Evolutionary conservation across 1,140 invertebrate genomes (phyloP).

Genomic region (Pteromalus puparum): DNA sequence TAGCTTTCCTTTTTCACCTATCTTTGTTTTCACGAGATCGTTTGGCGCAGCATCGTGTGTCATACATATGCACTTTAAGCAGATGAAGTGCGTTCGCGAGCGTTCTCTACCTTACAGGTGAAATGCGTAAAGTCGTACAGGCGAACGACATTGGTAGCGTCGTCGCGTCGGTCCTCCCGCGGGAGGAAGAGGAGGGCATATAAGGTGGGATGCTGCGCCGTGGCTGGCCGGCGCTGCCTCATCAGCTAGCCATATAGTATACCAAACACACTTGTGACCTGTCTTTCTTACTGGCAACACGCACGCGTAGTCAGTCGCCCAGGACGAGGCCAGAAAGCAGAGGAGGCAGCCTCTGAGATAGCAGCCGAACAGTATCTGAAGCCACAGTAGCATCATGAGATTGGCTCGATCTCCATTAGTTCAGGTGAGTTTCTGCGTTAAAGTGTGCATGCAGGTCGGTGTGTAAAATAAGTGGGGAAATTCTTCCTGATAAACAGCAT

Average conservation of each 20-base stretch:
- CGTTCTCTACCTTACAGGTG: neutral
- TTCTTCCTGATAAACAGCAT: conserved; percentile 1
- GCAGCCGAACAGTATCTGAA: neutral
- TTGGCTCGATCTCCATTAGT: conserved; percentile 64
- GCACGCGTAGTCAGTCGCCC: conserved; percentile 56
- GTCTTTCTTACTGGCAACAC: conserved; percentile 66
- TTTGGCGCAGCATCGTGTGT: too few species aligned
- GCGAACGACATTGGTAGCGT: neutral
- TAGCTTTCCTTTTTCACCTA: too few species aligned
- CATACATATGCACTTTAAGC: neutral
- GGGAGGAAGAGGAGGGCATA: conserved; percentile 67
- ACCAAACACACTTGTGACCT: conserved; percentile 71
- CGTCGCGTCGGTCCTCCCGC: neutral
- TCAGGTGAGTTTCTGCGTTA: conserved; percentile 51
- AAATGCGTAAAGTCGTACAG: neutral
- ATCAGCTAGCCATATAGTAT: conserved; percentile 62
- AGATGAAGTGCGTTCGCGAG: neutral
- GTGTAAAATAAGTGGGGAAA: neutral
- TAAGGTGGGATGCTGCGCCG: conserved; percentile 73
- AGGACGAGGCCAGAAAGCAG: conserved; percentile 2
- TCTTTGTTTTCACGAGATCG: too few species aligned
- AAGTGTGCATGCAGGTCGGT: neutral
- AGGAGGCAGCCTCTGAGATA: neutral
- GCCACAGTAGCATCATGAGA: conserved; percentile 60
- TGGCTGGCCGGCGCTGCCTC: conserved; percentile 62